Base-by-base conservation (phyloP, 2,113 vertebrate genomes). In the Poeciliopsis turrubarensis region DNA sequence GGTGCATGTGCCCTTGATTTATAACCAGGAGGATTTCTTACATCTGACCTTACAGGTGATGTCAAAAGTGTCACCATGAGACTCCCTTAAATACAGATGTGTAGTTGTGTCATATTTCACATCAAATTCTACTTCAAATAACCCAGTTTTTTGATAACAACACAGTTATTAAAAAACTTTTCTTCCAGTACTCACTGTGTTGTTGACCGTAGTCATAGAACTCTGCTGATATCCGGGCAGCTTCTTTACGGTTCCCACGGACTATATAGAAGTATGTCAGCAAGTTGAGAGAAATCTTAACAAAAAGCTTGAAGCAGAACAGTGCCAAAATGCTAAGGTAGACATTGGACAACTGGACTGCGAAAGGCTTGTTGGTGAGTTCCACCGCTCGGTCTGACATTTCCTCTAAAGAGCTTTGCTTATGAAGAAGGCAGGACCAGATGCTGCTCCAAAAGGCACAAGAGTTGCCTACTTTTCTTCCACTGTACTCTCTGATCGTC, bases 231-330 rank as follows among this genome's bases (percentile, higher is more conserved):
- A 99, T 98, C 87, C 97, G 94, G 34, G 98, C 97, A 7, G 97
- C 97, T 81, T 99, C 98, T 81, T 97, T 98, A 65, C 96, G 96
- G 86, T 98, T 99, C 77, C 98, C 98, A 79, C 96, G 97, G 83
- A 99, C 95, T 37, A 99, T 96, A 92, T 99, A 99, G 94, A 98
- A 98, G 87, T 98, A 96, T 32, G 97, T 96, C 30, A 99, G 96
- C 79, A 98, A 94, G 89, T 96, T 98, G 0, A 99, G 96, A 84
- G 97, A 97, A 83, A 99, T 97, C 93, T 98, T 98, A 82, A 99
- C 95, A 82, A 99, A 98, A 70, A 99, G 95, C 79, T 99, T 99
- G 89, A 98, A 99, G 89, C 97, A 99, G 92, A 99, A 99, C 73
- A 99, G 96, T 0, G 96, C 96, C 81, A 98, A 94, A 84, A 99